Evolutionary conservation across 2,113 vertebrate genomes (phyloP).

Genomic region (Heloderma charlesbogerti): DNA sequence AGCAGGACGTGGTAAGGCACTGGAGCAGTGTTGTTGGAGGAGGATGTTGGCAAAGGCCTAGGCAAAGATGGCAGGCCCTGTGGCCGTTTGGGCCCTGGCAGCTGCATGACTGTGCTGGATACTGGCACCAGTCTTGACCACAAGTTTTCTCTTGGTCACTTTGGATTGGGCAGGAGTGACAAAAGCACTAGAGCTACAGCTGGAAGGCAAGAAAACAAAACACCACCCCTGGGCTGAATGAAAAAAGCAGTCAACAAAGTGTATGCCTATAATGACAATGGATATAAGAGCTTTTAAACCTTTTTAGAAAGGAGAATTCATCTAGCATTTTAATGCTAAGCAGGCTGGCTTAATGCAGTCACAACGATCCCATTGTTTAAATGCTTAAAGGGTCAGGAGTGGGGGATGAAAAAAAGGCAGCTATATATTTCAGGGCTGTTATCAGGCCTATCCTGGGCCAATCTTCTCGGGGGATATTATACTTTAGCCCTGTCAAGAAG

Average conservation of each 20-base stretch:
- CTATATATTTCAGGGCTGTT: constrained; percentile 35
- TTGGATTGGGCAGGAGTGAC: neutral
- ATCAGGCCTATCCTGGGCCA: constrained; percentile 15
- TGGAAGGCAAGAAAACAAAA: constrained; percentile 32
- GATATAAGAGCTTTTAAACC: constrained; percentile 36
- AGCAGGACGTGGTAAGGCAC: too few relatives aligned
- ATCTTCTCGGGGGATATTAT: constrained; percentile 4
- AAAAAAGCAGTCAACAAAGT: constrained; percentile 40
- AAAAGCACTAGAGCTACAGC: neutral
- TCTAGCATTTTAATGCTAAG: constrained; percentile 51
- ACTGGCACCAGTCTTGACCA: too few relatives aligned
- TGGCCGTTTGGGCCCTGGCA: too few relatives aligned
- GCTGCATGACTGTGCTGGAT: too few relatives aligned
- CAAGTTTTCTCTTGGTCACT: neutral
- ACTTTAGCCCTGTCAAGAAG: neutral
- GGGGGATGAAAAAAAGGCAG: constrained; percentile 22
- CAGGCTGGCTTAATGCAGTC: constrained; percentile 61
- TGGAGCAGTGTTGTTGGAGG: too few relatives aligned
- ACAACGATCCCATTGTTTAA: constrained; percentile 51
- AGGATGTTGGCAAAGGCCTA: too few relatives aligned
- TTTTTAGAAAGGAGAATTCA: constrained; percentile 57
- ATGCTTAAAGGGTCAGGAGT: constrained; percentile 46
- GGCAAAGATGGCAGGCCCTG: too few relatives aligned
- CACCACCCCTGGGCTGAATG: constrained; percentile 34
- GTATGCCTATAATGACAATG: constrained; percentile 22